phyloP scores from a whole-genome alignment of 2,888 invertebrate species.

The Campaea margaritaria region DNA sequence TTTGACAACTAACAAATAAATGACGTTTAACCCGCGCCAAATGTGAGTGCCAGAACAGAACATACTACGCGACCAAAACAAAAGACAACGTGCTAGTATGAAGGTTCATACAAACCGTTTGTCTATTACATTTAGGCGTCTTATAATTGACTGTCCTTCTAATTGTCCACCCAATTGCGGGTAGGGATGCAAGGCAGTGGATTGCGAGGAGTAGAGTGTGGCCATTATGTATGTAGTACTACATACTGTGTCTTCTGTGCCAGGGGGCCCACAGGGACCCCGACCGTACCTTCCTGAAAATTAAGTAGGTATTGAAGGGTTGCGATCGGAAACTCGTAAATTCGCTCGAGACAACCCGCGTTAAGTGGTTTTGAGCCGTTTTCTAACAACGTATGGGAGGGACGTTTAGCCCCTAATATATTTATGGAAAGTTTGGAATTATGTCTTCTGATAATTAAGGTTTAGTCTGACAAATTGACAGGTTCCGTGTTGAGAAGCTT shows the following conservation, averaged over 20 bases:
- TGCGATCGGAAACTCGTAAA: slow-evolving; percentile 20
- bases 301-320: slow-evolving; percentile 33
- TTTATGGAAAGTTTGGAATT: slow-evolving; percentile 2
- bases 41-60: no score
- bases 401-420: slow-evolving; percentile 3
- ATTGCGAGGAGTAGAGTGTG: no score
- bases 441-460: background rate
- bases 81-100: no score
- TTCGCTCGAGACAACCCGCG: slow-evolving; percentile 24
- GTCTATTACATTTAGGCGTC: no score
- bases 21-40: no score
- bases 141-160: no score
- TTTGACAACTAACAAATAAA: no score
- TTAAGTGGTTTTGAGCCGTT: slow-evolving; percentile 35
- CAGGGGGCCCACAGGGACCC: background rate
- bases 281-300: slow-evolving; percentile 5
- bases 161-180: no score
- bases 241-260: background rate
- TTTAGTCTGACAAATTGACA: background rate
- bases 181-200: no score
- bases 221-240: no score
- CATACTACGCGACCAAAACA: no score
- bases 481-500: background rate
- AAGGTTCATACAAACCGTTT: no score
- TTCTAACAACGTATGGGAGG: slow-evolving; percentile 16